Conservation (phyloP, 2,888 invertebrate species). For the Drosophila borborema region DNA sequence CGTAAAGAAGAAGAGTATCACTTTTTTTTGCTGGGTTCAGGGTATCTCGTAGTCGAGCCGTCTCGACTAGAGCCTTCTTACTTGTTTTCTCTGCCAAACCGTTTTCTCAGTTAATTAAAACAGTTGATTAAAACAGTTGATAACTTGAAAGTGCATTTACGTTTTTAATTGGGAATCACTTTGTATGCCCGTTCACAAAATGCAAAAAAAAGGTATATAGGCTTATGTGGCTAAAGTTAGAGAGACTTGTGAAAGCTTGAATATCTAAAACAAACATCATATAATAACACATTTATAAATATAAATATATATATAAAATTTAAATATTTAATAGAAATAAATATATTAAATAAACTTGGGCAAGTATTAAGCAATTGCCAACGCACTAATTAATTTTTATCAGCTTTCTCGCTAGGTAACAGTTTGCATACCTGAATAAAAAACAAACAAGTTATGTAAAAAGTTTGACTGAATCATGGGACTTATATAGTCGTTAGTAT, state of each 20-base stretch:
- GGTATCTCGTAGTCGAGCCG: no score
- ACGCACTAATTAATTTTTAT: background rate
- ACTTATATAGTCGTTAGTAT: background rate
- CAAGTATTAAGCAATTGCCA: background rate
- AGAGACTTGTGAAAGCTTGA: no score
- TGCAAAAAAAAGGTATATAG: background rate
- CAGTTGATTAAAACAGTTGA: background rate
- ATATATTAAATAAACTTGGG: background rate
- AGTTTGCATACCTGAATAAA: background rate
- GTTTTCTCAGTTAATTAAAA: background rate
- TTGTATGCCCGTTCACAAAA: background rate
- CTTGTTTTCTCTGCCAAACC: no score
- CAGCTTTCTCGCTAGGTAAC: background rate
- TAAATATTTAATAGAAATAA: background rate
- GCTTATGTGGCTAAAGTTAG: background rate
- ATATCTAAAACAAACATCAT: no score
- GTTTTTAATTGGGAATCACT: background rate
- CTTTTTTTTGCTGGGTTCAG: no score
- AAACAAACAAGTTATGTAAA: background rate
- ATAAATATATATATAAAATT: no score
- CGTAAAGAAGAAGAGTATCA: no score
- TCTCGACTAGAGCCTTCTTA: no score
- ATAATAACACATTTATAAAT: no score
- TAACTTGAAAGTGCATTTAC: background rate
- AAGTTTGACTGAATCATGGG: slow-evolving; percentile 5